phyloP scores from a whole-genome alignment of 1,140 invertebrate species.

The Hylyphantes graminicola region DNA sequence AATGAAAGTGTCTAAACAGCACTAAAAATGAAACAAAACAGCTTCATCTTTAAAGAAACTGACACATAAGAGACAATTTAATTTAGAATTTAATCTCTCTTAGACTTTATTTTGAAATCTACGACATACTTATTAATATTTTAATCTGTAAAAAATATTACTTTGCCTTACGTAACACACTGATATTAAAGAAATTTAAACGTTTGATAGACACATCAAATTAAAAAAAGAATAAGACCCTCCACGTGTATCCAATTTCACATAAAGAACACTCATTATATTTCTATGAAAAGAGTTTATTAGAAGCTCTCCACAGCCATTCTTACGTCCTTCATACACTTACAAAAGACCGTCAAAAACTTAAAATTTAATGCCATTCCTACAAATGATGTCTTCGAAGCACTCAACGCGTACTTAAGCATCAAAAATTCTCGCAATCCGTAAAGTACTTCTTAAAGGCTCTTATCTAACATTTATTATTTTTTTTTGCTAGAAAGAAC shows the following conservation, averaged over 20 bases:
- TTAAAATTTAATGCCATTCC: not conserved
- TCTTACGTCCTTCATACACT: not conserved
- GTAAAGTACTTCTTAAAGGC: slow-evolving; percentile 27
- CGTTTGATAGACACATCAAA: too few relatives aligned
- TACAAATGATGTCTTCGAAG: not conserved
- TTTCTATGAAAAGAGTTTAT: not conserved
- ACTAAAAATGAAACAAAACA: too few relatives aligned
- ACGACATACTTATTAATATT: too few relatives aligned
- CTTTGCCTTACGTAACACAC: too few relatives aligned
- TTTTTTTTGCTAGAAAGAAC: slow-evolving; percentile 5
- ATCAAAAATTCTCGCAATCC: slow-evolving; percentile 28
- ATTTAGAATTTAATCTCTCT: too few relatives aligned
- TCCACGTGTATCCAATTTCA: not conserved
- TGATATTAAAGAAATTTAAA: too few relatives aligned
- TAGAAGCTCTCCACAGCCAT: not conserved
- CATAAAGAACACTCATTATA: not conserved
- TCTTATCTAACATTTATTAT: slow-evolving; percentile 17
- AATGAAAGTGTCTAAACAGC: too few relatives aligned
- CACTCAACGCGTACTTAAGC: slow-evolving; percentile 1
- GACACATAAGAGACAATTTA: too few relatives aligned
- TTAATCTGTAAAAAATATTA: too few relatives aligned
- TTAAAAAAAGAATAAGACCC: too few relatives aligned
- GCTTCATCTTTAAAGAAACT: too few relatives aligned
- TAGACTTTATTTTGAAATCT: too few relatives aligned
- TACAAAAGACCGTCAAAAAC: not conserved